Conservation (phyloP, 2,888 invertebrate species). For the Meteorus colon region DNA sequence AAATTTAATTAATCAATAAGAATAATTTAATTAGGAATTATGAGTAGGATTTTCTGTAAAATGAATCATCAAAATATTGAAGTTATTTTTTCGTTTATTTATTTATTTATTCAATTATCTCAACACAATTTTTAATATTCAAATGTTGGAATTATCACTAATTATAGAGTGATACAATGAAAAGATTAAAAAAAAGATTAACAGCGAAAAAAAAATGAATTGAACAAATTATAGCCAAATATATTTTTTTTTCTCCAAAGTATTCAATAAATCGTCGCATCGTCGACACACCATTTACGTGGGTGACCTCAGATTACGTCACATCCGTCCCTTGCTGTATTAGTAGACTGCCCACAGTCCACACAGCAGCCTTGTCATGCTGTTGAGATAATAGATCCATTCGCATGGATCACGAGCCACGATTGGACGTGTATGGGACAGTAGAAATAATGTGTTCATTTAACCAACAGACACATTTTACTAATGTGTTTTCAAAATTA, state of each 20-base stretch:
- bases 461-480: constrained; percentile 55
- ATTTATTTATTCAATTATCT: too few species aligned
- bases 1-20: too few species aligned
- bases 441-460: constrained; percentile 68
- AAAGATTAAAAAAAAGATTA: constrained; percentile 4
- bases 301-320: constrained; percentile 72
- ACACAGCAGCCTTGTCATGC: constrained; percentile 67
- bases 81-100: too few species aligned
- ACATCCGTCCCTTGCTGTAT: constrained; percentile 71
- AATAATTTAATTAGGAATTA: too few species aligned
- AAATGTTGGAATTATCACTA: too few species aligned
- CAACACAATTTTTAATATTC: too few species aligned
- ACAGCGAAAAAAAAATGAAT: constrained; percentile 6
- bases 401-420: constrained; percentile 70
- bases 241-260: constrained; percentile 37
- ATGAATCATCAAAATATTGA: too few species aligned
- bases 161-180: background rate
- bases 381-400: constrained; percentile 72
- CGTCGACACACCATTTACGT: constrained; percentile 59
- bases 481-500: constrained; percentile 5
- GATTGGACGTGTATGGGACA: constrained; percentile 68
- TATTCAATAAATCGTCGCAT: constrained; percentile 47
- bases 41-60: too few species aligned
- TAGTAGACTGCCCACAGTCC: constrained; percentile 68
- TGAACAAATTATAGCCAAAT: constrained; percentile 1